Evolutionary conservation across 2,888 invertebrate genomes (phyloP).

Genomic region (Cyrtodaria siliqua): DNA sequence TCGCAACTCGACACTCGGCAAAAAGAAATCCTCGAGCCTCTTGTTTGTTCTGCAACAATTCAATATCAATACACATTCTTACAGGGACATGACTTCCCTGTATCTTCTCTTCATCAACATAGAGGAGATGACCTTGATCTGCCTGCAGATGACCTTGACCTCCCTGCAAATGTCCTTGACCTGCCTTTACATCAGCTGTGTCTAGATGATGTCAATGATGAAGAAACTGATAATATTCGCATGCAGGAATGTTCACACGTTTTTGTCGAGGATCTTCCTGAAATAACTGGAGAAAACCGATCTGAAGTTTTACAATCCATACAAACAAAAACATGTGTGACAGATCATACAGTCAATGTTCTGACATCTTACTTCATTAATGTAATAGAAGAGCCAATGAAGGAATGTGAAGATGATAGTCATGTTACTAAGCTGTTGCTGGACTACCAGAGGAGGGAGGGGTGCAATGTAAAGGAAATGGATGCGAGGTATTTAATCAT

Average conservation of each 20-base stretch:
- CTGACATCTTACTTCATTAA: conserved; percentile 72
- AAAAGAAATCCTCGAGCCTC: too few relatives aligned
- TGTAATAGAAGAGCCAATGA: conserved; percentile 74
- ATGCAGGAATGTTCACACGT: conserved; percentile 8
- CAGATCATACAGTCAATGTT: not conserved
- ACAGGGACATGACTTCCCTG: too few relatives aligned
- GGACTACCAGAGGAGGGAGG: conserved; percentile 72
- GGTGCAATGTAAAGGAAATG: conserved; percentile 22
- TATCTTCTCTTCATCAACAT: too few relatives aligned
- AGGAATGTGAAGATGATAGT: conserved; percentile 26
- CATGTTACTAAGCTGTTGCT: conserved; percentile 72
- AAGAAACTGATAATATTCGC: not conserved
- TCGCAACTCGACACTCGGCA: too few relatives aligned
- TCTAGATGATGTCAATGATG: not conserved
- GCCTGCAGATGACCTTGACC: too few relatives aligned
- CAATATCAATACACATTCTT: too few relatives aligned
- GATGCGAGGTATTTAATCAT: too few relatives aligned
- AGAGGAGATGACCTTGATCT: too few relatives aligned
- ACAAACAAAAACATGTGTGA: not conserved
- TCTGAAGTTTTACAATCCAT: conserved; percentile 2
- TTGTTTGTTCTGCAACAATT: too few relatives aligned
- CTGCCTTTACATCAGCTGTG: not conserved
- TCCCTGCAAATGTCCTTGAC: not conserved
- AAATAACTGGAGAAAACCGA: conserved; percentile 26
- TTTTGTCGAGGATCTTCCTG: conserved; percentile 26